A percentile compares a stretch with the other conserved stretches of the same genome.
Conservation (phyloP, 2,888 invertebrate genomes). For the Tubulanus polymorphus region DNA sequence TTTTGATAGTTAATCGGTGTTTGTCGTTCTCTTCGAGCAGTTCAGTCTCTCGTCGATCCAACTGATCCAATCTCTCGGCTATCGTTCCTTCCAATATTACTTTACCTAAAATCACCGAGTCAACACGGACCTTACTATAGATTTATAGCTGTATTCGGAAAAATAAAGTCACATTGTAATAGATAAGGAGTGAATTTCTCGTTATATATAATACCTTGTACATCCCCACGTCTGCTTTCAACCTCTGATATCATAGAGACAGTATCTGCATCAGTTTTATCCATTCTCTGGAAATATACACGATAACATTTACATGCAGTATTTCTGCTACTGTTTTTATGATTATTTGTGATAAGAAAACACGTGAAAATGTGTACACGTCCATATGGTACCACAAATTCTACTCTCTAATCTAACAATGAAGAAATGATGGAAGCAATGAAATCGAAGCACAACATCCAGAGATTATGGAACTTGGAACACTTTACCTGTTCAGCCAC, state of each 20-base stretch:
- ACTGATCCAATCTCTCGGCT: conserved; percentile 41
- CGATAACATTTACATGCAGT: not conserved
- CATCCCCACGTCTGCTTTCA: conserved; percentile 24
- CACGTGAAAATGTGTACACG: no score
- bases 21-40: conserved; percentile 41
- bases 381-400: no score
- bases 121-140: not conserved
- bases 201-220: conserved; percentile 21
- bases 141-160: not conserved
- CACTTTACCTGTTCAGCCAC: no score
- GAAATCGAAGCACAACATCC: no score
- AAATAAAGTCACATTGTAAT: not conserved
- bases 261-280: conserved; percentile 29
- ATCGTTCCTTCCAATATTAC: conserved; percentile 41
- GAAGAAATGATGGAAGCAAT: not conserved
- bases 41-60: conserved; percentile 49
- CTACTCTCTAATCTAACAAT: no score
- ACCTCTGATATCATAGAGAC: conserved; percentile 30
- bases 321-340: not conserved
- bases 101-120: conserved; percentile 32
- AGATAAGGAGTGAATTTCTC: not conserved
- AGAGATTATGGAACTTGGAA: no score
- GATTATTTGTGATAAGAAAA: no score
- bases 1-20: conserved; percentile 30
- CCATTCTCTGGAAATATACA: conserved; percentile 27